phyloP scores from a whole-genome alignment of 1,140 invertebrate genomes.

The Aphelinus atriplicis region DNA sequence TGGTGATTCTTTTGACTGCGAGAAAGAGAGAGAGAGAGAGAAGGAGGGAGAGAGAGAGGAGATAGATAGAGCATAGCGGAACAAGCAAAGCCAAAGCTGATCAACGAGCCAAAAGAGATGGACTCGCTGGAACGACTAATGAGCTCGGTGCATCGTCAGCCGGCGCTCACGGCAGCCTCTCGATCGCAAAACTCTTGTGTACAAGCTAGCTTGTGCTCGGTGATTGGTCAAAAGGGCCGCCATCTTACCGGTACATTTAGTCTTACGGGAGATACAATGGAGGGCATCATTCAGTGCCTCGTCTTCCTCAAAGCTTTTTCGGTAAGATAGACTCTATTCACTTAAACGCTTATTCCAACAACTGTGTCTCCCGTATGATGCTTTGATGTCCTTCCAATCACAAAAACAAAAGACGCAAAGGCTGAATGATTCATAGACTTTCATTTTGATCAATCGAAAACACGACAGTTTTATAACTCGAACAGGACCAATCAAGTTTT shows the following conservation, averaged over 20 bases:
- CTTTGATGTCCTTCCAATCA: slow-evolving; percentile 10
- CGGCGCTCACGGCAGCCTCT: slow-evolving; percentile 70
- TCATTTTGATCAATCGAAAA: not conserved
- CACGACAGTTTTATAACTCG: not conserved
- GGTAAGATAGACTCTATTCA: slow-evolving; percentile 72
- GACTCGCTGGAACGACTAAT: slow-evolving; percentile 81
- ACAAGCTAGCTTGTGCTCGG: slow-evolving; percentile 79
- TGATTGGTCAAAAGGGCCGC: slow-evolving; percentile 78
- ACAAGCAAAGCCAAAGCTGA: slow-evolving; percentile 6
- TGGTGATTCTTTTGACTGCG: not conserved
- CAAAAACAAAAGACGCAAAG: not conserved
- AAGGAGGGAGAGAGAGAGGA: not conserved
- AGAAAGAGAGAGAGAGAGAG: not conserved
- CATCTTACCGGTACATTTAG: slow-evolving; percentile 88
- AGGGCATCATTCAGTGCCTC: slow-evolving; percentile 90
- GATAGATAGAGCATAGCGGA: not conserved
- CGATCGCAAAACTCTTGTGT: slow-evolving; percentile 76
- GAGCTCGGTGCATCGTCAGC: slow-evolving; percentile 75
- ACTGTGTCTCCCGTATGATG: not conserved
- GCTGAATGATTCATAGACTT: not conserved
- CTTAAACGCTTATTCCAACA: slow-evolving; percentile 31
- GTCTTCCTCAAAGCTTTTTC: slow-evolving; percentile 91
- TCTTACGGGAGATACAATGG: slow-evolving; percentile 89
- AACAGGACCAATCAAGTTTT: not conserved
- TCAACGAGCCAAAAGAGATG: slow-evolving; percentile 64